Percentiles rank a stretch among this genome's conserved stretches.
These are phyloP conservation scores for Anorthoa munda DNA, from an alignment of 2,888 invertebrate species.

Conservation along the genomic window DNA sequence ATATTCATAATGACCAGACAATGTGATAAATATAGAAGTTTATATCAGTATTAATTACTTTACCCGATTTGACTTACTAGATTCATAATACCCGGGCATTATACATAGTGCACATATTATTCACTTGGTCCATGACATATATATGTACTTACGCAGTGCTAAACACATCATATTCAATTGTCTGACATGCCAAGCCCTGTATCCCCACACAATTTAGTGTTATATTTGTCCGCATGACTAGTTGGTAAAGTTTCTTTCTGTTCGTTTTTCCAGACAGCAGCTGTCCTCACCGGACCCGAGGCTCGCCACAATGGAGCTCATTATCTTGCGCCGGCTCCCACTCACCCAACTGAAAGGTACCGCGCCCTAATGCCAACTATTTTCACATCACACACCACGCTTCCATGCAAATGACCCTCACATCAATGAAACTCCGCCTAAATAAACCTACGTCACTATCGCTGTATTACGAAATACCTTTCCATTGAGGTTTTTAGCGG, in stretches of 20 bases:
- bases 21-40: too few species aligned
- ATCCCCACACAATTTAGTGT: constrained; percentile 3
- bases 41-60: too few species aligned
- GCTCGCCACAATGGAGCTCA: constrained; percentile 79
- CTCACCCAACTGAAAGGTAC: constrained; percentile 82
- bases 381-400: constrained; percentile 56
- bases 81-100: too few species aligned
- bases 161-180: not conserved
- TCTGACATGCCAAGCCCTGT: not conserved
- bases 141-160: not conserved
- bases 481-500: constrained; percentile 59
- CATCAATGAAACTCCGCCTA: constrained; percentile 60
- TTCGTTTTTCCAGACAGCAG: constrained; percentile 79
- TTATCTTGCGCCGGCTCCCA: constrained; percentile 70
- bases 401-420: constrained; percentile 64
- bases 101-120: too few species aligned
- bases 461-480: constrained; percentile 48
- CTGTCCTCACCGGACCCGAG: constrained; percentile 76
- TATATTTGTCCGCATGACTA: constrained; percentile 39
- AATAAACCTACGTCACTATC: constrained; percentile 59
- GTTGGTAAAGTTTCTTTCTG: constrained; percentile 55
- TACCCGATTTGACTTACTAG: too few species aligned
- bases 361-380: constrained; percentile 59
- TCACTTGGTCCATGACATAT: too few species aligned
- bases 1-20: too few species aligned